These are phyloP conservation scores for Tetramorium simillimum DNA, from an alignment of 1,140 invertebrate species.

Conservation along the genomic window DNA sequence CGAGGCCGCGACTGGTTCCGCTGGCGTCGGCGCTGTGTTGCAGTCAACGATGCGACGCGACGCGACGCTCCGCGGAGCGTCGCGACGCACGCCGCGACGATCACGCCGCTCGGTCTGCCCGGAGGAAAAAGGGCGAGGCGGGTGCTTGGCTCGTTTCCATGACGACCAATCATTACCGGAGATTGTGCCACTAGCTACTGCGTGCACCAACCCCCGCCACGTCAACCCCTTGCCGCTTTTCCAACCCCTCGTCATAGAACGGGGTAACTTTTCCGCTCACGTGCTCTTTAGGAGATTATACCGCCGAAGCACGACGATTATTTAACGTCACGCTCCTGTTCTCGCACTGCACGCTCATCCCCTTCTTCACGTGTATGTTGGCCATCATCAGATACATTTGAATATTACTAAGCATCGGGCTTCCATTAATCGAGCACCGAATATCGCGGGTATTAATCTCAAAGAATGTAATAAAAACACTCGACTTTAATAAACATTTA, in stretches of 20 bases:
- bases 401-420: background rate
- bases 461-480: background rate
- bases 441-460: background rate
- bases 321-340: constrained; percentile 41
- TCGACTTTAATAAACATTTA: background rate
- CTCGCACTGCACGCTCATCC: constrained; percentile 11
- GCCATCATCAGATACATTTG: constrained; percentile 4
- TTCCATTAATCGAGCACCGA: background rate
- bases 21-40: constrained; percentile 57
- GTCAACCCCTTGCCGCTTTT: constrained; percentile 8
- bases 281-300: constrained; percentile 52
- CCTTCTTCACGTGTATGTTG: background rate
- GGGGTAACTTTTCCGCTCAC: constrained; percentile 51
- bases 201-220: constrained; percentile 14
- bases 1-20: background rate
- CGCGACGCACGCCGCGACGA: constrained; percentile 24
- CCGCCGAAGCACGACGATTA: constrained; percentile 48
- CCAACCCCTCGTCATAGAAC: background rate
- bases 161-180: constrained; percentile 76
- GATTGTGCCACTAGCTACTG: constrained; percentile 66
- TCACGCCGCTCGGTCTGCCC: constrained; percentile 54
- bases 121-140: constrained; percentile 69
- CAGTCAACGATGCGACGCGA: constrained; percentile 10
- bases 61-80: constrained; percentile 17
- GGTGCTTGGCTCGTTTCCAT: constrained; percentile 64